phyloP scores from a whole-genome alignment of 2,797 vertebrate genomes.

The Enteromius afrohamiltoni region DNA sequence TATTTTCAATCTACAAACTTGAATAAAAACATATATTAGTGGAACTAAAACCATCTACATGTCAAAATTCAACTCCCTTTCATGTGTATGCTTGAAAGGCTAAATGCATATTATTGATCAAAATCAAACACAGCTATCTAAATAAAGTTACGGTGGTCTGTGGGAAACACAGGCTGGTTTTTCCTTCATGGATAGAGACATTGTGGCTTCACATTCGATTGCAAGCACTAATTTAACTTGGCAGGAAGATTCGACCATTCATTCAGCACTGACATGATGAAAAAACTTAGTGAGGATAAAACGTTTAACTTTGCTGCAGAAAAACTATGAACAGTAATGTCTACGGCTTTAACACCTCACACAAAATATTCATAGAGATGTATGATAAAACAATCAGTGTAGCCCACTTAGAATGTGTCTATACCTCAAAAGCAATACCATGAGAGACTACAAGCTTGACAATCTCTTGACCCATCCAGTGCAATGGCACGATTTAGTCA shows the following conservation, averaged over 20 bases:
- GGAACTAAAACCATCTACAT: not conserved
- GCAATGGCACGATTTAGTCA: not conserved
- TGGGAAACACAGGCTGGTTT: constrained; percentile 12
- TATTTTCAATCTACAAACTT: not conserved
- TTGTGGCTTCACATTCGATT: constrained; percentile 36
- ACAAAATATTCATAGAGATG: not conserved
- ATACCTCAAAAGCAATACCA: not conserved
- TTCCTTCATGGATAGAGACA: constrained; percentile 31
- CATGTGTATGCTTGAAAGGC: constrained; percentile 26
- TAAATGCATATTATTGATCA: constrained; percentile 29
- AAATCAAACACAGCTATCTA: constrained; percentile 47
- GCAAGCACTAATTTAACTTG: constrained; percentile 42
- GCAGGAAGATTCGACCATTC: constrained; percentile 17
- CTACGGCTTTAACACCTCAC: constrained; percentile 11
- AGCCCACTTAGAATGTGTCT: not conserved
- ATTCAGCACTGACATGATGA: constrained; percentile 16
- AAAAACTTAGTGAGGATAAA: constrained; percentile 18
- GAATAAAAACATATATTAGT: not conserved
- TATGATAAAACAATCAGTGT: not conserved
- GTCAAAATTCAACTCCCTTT: not conserved
- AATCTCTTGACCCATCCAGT: not conserved
- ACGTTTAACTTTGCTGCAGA: constrained; percentile 24
- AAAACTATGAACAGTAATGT: not conserved
- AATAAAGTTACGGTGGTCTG: constrained; percentile 26
- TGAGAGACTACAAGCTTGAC: not conserved